phyloP scores from a whole-genome alignment of 1,140 invertebrate genomes.

The Drosophila melanogaster region Release_6_plus_ISO1_MT NT_037436.4:13643001-13643500 shows the following conservation, averaged over 20 bases:
- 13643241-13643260: conserved; percentile 5
- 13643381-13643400: conserved; percentile 82
- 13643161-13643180: conserved; percentile 76
- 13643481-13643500: conserved; percentile 77
- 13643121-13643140: conserved; percentile 82
- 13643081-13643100: conserved; percentile 34
- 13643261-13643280: conserved; percentile 32
- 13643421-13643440: conserved; percentile 52
- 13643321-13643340: conserved; percentile 6
- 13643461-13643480: conserved; percentile 57
- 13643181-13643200: conserved; percentile 83
- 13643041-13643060: conserved; percentile 51
- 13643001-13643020: conserved; percentile 83
- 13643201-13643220: conserved; percentile 80
- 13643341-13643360: conserved; percentile 25
- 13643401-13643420: conserved; percentile 83
- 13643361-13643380: conserved; percentile 82
- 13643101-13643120: conserved; percentile 80
- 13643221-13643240: conserved; percentile 15
- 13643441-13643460: conserved; percentile 11
- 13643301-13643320: conserved; percentile 70
- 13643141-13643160: conserved; percentile 82
- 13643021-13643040: conserved; percentile 80
- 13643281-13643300: conserved; percentile 57
- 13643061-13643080: not conserved